Evolutionary conservation across 1,140 invertebrate genomes (phyloP).

Genomic region (Drosophila kepulauana): DNA sequence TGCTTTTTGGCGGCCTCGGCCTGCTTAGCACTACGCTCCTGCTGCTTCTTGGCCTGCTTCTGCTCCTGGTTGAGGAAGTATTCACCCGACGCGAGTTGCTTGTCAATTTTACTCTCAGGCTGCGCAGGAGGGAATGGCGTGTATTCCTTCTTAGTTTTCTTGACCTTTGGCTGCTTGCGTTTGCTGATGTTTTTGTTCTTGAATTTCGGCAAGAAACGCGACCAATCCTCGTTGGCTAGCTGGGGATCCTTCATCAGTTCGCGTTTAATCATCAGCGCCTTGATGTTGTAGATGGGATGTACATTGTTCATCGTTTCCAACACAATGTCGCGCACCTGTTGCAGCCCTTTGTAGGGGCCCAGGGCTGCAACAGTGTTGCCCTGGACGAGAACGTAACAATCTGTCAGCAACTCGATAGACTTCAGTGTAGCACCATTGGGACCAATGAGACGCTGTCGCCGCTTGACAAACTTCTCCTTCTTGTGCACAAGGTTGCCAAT

Average conservation of each 20-base stretch:
- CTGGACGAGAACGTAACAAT: slow-evolving; percentile 98
- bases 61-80: slow-evolving; percentile 97
- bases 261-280: slow-evolving; percentile 98
- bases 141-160: slow-evolving; percentile 95
- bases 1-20: slow-evolving; percentile 89
- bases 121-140: slow-evolving; percentile 99
- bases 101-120: slow-evolving; percentile 97
- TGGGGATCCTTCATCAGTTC: slow-evolving; percentile 97
- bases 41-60: slow-evolving; percentile 89
- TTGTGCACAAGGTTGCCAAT: slow-evolving; percentile 96
- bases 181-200: slow-evolving; percentile 96
- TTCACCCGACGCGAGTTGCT: slow-evolving; percentile 97
- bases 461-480: slow-evolving; percentile 97
- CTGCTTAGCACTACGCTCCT: slow-evolving; percentile 91
- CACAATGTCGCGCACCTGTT: slow-evolving; percentile 96
- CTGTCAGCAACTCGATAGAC: slow-evolving; percentile 98
- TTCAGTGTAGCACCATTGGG: slow-evolving; percentile 98
- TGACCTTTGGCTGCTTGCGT: slow-evolving; percentile 93
- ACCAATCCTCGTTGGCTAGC: slow-evolving; percentile 98
- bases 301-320: slow-evolving; percentile 99
- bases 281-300: slow-evolving; percentile 99
- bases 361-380: slow-evolving; percentile 99
- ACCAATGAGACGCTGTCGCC: slow-evolving; percentile 97
- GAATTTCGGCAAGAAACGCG: slow-evolving; percentile 98
- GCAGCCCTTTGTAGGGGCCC: slow-evolving; percentile 97